Base-by-base conservation (phyloP, 35 echinoderm and acorn worm species). In the Diadema setosum region DNA sequence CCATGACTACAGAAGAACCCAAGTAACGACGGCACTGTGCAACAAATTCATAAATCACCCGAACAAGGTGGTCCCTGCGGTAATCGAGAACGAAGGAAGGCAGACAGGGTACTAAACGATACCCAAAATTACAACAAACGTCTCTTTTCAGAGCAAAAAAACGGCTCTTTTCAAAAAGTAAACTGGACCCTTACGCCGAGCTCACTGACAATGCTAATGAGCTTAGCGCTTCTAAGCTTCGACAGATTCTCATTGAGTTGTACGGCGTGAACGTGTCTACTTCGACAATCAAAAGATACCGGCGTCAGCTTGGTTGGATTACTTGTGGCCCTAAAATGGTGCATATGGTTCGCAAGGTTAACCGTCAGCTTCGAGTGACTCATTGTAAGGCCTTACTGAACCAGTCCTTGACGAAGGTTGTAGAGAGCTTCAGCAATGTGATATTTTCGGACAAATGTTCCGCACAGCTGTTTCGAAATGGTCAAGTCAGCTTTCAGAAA, bases 41-140 rank as follows among this genome's bases (percentile, higher is more conserved):
- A 17, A 23, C 1, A 65, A 42, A n/a, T 97, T 86, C 48, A 86
- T 97, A 12, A 60, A 42, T 2, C 86, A 97, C 37, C 82, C 93
- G 0, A 0, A n/a, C 0, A 97, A 97, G 15, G 82, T 76, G 1
- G 48, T 97, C 1, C 94, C 86, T 26, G 86, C 31, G 7, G 75
- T 87, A 9, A 69, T 91, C 1, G 46, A 18, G 1, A 36, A 39
- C 39, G 42, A 80, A 86, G 89, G 93, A 11, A 46, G 29, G 42
- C 88, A 88, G 1, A 74, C 89, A 0, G 89, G 89, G 23, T 91
- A 86, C 31, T 95, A 55, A n/a, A 9, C 48, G n/a, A 52, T 9
- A 52, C 9, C 9, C 9, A n/a, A 11, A 52, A 9, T n/a, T 52
- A 9, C 9, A 52, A 11, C 48, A 52, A 52, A 52, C 48, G 48